phyloP scores from a whole-genome alignment of 2,797 vertebrate species.

The Poeciliopsis infans region DNA sequence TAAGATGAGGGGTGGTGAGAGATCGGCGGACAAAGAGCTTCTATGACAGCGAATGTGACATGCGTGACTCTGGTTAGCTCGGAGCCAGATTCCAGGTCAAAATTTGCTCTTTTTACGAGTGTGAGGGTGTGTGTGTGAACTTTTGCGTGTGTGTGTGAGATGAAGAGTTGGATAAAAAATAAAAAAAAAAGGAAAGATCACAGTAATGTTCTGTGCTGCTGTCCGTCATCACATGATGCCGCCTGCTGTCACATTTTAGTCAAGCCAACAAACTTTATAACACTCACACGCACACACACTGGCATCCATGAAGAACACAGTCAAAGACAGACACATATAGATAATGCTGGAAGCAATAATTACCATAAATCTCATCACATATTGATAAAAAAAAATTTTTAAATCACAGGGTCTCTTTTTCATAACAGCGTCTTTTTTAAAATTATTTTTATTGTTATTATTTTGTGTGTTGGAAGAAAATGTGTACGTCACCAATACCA shows the following conservation, averaged over 20 bases:
- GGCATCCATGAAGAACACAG: conserved; percentile 6
- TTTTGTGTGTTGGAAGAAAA: conserved; percentile 53
- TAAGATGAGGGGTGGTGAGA: conserved; percentile 36
- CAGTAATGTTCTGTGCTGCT: conserved; percentile 32
- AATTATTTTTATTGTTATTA: neutral
- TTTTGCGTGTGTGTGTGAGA: neutral
- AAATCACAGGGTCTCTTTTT: conserved; percentile 8
- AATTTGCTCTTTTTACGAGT: conserved; percentile 43
- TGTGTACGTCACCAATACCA: conserved; percentile 2
- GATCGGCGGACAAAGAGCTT: conserved; percentile 73
- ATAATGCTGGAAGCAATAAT: neutral
- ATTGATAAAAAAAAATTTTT: neutral
- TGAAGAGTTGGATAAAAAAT: neutral
- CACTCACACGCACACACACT: conserved; percentile 15
- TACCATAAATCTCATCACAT: neutral
- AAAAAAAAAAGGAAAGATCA: conserved; percentile 43
- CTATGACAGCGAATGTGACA: conserved; percentile 78
- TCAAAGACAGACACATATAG: conserved; percentile 9
- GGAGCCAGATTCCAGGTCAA: conserved; percentile 69
- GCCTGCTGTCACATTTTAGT: too few relatives aligned
- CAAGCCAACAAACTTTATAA: too few relatives aligned
- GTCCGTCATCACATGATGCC: too few relatives aligned
- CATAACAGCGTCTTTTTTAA: conserved; percentile 5
- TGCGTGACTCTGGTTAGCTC: conserved; percentile 73
- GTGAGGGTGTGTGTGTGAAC: conserved; percentile 23